Evolutionary conservation across 2,113 vertebrate genomes (phyloP).

Genomic region (Oenanthe oenanthe): DNA sequence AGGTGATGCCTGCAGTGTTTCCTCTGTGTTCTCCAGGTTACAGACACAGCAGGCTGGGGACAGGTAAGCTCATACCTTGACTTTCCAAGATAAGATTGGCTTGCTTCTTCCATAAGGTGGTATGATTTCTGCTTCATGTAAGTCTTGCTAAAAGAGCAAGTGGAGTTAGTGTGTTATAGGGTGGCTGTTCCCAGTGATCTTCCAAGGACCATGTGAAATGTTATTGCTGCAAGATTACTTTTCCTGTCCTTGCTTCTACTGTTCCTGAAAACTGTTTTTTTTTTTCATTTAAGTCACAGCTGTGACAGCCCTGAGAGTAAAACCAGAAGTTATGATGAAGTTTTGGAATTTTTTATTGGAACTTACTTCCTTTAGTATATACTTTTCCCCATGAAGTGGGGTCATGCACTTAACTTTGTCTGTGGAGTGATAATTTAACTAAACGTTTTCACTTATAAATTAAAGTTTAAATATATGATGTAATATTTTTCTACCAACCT

Average conservation of each 20-base stretch:
- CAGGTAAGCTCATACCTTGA: neutral
- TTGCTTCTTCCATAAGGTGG: neutral
- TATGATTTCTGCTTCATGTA: neutral
- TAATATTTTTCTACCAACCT: neutral
- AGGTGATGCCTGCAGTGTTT: neutral
- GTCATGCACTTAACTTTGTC: neutral
- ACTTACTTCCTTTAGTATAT: neutral
- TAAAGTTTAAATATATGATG: neutral
- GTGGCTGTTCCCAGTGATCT: neutral
- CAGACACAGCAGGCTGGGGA: neutral
- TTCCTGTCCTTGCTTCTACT: neutral
- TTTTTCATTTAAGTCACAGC: conserved; percentile 33
- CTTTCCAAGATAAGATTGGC: neutral
- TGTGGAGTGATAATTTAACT: neutral
- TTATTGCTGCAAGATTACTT: neutral
- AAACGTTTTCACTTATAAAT: neutral
- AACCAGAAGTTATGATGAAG: conserved; percentile 32
- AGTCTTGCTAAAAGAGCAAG: neutral
- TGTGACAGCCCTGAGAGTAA: conserved; percentile 21
- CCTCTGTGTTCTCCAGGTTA: too few relatives aligned
- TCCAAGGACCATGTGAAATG: neutral
- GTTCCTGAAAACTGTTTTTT: conserved; percentile 29
- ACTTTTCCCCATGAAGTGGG: neutral
- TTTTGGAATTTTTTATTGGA: conserved; percentile 7
- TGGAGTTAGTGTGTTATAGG: neutral